Evolutionary conservation across 2,113 vertebrate genomes (phyloP).

Genomic region (Megaptera novaeangliae): DNA sequence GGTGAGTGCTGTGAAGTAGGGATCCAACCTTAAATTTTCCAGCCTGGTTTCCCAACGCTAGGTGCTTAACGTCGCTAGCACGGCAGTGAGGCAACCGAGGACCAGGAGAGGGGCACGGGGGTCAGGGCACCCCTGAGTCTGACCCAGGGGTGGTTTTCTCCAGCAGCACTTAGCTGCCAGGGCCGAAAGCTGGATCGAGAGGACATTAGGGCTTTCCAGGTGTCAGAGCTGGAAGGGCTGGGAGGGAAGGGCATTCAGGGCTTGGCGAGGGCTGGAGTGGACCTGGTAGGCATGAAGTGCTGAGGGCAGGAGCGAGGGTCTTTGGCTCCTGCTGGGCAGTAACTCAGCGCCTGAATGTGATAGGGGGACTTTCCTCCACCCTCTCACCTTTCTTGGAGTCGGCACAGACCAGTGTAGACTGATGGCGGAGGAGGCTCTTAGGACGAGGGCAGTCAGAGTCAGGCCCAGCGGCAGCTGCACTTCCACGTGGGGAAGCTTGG

Average conservation of each 20-base stretch:
- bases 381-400: background rate
- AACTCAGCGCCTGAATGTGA: background rate
- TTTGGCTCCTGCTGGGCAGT: background rate
- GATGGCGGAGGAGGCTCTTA: background rate
- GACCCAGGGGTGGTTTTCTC: background rate
- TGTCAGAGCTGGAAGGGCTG: background rate
- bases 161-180: background rate
- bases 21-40: background rate
- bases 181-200: background rate
- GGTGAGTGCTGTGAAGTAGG: background rate
- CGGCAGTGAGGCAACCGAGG: rapidly evolving
- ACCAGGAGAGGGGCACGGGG: rapidly evolving
- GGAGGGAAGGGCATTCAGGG: background rate
- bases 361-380: background rate
- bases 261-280: background rate
- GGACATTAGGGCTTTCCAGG: background rate
- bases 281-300: background rate
- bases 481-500: background rate
- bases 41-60: background rate
- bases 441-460: background rate
- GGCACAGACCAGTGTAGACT: background rate
- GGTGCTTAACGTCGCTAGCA: background rate
- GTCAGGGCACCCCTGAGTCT: too few relatives aligned
- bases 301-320: background rate
- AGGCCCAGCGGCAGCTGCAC: background rate